A percentile compares a stretch with the other conserved stretches of the same genome.
Conservation (phyloP, 2,113 vertebrate genomes). For the Rallus limicola region DNA sequence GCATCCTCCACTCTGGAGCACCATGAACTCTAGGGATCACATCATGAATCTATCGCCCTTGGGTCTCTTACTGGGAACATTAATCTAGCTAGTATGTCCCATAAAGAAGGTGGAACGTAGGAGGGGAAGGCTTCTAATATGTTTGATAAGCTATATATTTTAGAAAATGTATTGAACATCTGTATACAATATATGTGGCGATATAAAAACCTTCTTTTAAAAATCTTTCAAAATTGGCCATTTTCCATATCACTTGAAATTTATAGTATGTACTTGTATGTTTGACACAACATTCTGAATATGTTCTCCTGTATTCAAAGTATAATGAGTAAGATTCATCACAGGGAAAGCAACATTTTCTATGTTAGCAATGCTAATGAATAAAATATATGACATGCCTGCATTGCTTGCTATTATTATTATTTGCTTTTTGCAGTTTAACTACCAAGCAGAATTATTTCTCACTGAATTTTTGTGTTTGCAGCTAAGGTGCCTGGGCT, state of each 20-base stretch:
- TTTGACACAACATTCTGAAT: slow-evolving; percentile 13
- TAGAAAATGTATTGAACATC: slow-evolving; percentile 26
- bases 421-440: slow-evolving; percentile 38
- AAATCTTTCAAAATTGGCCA: slow-evolving; percentile 57
- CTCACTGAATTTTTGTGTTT: not conserved
- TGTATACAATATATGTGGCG: slow-evolving; percentile 2
- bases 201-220: slow-evolving; percentile 13
- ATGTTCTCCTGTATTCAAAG: slow-evolving; percentile 43
- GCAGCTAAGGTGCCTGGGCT: not conserved
- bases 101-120: not conserved
- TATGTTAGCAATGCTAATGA: slow-evolving; percentile 16
- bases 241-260: slow-evolving; percentile 58
- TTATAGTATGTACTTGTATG: not conserved
- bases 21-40: not conserved
- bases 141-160: not conserved
- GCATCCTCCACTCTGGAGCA: not conserved
- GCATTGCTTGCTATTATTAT: slow-evolving; percentile 10
- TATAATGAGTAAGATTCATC: slow-evolving; percentile 33
- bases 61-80: not conserved
- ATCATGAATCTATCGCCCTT: not conserved
- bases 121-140: not conserved
- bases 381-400: slow-evolving; percentile 12
- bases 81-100: not conserved
- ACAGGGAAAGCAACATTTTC: not conserved
- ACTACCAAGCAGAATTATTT: slow-evolving; percentile 8